Evolutionary conservation across 2,797 vertebrate species (phyloP).

Genomic region (Poecilia velifera): DNA sequence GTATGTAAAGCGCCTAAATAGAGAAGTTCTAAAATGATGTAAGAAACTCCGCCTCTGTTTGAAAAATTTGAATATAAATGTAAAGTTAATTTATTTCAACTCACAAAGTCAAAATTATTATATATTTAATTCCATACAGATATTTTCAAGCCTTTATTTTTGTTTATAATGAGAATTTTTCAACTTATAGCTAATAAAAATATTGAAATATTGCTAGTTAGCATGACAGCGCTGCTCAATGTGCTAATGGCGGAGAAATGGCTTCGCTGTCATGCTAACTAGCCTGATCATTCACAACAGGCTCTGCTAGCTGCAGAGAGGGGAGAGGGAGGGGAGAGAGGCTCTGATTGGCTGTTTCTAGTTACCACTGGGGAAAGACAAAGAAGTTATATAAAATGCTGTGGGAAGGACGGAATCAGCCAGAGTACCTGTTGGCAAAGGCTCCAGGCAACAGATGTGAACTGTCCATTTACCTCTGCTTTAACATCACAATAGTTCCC

Average conservation of each 20-base stretch:
- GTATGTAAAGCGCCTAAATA: neutral
- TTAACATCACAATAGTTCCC: conserved; percentile 49
- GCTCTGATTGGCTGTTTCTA: too few relatives aligned
- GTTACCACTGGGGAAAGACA: too few relatives aligned
- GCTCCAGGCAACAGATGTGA: conserved; percentile 61
- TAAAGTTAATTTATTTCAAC: neutral
- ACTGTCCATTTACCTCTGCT: conserved; percentile 53
- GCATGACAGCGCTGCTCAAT: too few relatives aligned
- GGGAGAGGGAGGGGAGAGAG: too few relatives aligned
- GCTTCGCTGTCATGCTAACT: too few relatives aligned
- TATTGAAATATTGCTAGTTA: neutral
- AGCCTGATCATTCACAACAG: too few relatives aligned
- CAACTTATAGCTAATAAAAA: neutral
- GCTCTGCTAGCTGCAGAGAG: too few relatives aligned
- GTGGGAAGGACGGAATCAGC: neutral
- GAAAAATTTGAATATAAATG: neutral
- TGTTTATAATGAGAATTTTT: neutral
- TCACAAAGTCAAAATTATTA: neutral
- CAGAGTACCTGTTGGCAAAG: conserved; percentile 44
- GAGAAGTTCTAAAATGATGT: neutral
- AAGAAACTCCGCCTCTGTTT: neutral
- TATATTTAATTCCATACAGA: neutral
- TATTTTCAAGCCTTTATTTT: neutral
- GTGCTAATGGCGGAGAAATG: too few relatives aligned
- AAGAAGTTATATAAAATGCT: too few relatives aligned